Conservation (phyloP, 2,113 vertebrate genomes). For the Columba janthina region DNA sequence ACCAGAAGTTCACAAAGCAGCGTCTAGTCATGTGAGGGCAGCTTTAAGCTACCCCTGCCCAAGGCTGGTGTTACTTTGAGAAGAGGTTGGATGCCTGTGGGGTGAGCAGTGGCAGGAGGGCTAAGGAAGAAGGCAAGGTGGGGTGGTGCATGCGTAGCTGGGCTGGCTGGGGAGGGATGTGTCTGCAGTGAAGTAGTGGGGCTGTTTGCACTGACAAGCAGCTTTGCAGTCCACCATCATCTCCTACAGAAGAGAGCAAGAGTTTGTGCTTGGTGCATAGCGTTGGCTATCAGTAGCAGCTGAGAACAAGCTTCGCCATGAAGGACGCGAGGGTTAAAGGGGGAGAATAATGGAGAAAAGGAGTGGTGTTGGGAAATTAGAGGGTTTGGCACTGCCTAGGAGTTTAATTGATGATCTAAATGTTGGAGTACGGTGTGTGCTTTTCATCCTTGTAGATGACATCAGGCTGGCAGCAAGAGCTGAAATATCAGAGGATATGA, state of each 20-base stretch:
- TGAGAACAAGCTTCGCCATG: not conserved
- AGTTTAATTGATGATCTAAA: not conserved
- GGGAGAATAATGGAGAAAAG: not conserved
- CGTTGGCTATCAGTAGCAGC: not conserved
- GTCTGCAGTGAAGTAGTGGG: no score
- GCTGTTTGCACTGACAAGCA: rapidly evolving
- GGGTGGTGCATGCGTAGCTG: not conserved
- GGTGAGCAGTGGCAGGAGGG: not conserved
- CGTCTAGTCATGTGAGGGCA: rapidly evolving
- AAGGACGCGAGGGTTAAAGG: not conserved
- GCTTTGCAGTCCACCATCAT: not conserved
- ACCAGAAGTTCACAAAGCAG: not conserved
- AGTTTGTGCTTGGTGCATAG: not conserved
- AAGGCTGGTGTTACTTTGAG: not conserved
- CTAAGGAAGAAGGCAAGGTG: not conserved
- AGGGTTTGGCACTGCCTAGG: not conserved
- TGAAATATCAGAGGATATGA: not conserved
- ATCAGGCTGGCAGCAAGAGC: not conserved
- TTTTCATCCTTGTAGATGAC: not conserved
- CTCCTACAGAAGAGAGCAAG: not conserved
- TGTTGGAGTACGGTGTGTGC: not conserved
- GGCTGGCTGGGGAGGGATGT: not conserved
- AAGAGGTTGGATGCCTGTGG: not conserved
- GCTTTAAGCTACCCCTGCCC: no score
- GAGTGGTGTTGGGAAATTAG: not conserved